Base-by-base conservation (phyloP, 2,113 vertebrate genomes). In the Camelus bactrianus region DNA sequence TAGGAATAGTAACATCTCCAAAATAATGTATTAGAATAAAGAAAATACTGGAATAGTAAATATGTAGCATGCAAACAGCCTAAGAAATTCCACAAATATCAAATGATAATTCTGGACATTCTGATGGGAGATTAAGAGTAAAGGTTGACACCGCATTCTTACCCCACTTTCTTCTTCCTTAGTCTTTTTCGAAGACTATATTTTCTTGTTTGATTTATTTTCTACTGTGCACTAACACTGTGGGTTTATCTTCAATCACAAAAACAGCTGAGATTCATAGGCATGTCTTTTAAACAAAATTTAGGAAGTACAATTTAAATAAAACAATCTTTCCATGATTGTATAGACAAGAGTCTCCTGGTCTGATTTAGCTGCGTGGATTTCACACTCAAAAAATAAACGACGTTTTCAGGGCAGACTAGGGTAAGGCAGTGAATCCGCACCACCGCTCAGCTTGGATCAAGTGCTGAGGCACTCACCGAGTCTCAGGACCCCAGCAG, bases 31-130 rank as follows among this genome's bases (percentile, higher is more conserved):
- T 98, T 97, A 94, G 75, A 83, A 94, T 96, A 92, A 96, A 92
- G 64, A 96, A 93, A 97, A 96, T 67, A 67, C 20, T 50, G 85
- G 86, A 93, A 97, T 95, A 54, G 69, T 75, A 97, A 98, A 97
- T 87, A 88, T 91, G 89, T 84, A 96, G 81, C 48, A 97, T 91
- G 95, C 98, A 69, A 97, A 94, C 2, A 30, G 7, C 93, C 93
- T 94, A 90, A 93, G 96, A 98, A 98, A 98, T 98, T 98, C 94
- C 95, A 76, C 17, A 95, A 97, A 92, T 85, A 94, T 97, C 91
- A 96, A 95, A 97, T 0, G 1, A 50, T 54, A 69, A 83, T 95
- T 52, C 38, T 80, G 8, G 38, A 86, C 82, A 96, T 85, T 81
- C 32, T 95, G 69, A 97, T 96, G 76, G 52, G 13, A 97, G 98